Evolutionary conservation across 2,888 invertebrate species (phyloP), one percentile per base, ranked within the genome.

Genomic region (Pocota personata): DNA sequence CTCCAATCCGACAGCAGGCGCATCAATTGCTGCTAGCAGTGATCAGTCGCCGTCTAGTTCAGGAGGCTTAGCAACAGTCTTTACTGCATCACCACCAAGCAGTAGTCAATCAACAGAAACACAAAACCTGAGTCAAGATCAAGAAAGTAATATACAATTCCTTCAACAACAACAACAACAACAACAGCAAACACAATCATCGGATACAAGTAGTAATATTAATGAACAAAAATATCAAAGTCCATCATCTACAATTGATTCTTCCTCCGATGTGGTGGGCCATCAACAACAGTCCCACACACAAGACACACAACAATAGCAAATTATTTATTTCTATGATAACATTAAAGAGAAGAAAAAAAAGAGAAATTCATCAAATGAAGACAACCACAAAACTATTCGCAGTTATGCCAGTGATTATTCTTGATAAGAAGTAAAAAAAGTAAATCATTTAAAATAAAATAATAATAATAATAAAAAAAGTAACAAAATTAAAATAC

Each of bases 341-440:
- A 75, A 30, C 64, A 80, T 80, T 58, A 75, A 73, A 52, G 37
- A 60, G 30, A 46, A 82, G 12, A 58, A 37, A 52, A 27, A 62
- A 50, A 48, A 60, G 58, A 80, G 55, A 73, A 84, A 60, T 75
- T 78, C 79, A 84, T 80, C 50, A 75, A 84, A 84, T 80, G 75
- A 84, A 79, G 57, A 80, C 73, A 84, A 55, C 66, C 82, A 80
- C 80, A 71, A 71, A 80, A 80, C 84, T 80, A 80, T 84, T 80
- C 75, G 75, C 80, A 84, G 80, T 80, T 71, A 84, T 80, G 87
- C 87, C 77, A 82, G 87, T 78, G 82, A 82, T 86, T 82, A 86
- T 86, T 86, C 86, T 86, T 86, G 82, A 77, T 86, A 82, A 82
- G 86, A 86, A 77, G 71, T 75, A 75, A 80, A 84, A 78, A 66